A percentile compares a stretch with the other conserved stretches of the same genome.
Conservation (phyloP, 1,140 invertebrate species). For the Popillia japonica region DNA sequence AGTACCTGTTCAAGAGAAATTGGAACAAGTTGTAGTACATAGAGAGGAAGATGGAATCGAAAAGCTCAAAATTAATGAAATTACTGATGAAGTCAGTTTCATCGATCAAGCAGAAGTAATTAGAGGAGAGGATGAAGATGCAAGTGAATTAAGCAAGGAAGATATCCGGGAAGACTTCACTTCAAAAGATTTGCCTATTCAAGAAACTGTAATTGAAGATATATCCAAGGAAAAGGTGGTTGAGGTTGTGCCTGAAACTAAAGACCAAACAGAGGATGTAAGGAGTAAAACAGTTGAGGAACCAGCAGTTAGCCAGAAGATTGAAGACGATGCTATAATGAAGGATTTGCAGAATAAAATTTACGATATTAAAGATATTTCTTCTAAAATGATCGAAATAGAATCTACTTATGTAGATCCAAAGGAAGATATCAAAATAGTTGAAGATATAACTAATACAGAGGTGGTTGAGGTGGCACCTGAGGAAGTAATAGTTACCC, state of each 20-base stretch:
- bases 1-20: neutral
- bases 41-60: no score
- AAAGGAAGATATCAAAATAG: neutral
- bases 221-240: neutral
- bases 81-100: no score
- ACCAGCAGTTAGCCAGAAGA: slow-evolving; percentile 58
- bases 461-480: no score
- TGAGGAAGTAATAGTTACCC: no score
- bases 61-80: no score
- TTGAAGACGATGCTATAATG: slow-evolving; percentile 52
- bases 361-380: neutral
- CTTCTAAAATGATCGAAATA: slow-evolving; percentile 1
- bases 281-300: slow-evolving; percentile 49
- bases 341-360: slow-evolving; percentile 54
- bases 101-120: no score
- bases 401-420: neutral
- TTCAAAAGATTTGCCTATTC: no score
- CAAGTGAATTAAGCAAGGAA: neutral
- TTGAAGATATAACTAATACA: no score
- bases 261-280: neutral
- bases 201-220: neutral
- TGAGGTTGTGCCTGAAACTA: neutral
- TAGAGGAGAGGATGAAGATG: neutral
- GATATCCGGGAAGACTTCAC: neutral
- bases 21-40: neutral